These are phyloP conservation scores for Leptinotarsa peninsularis DNA, from an alignment of 2,888 invertebrate species.

Conservation along the genomic window DNA sequence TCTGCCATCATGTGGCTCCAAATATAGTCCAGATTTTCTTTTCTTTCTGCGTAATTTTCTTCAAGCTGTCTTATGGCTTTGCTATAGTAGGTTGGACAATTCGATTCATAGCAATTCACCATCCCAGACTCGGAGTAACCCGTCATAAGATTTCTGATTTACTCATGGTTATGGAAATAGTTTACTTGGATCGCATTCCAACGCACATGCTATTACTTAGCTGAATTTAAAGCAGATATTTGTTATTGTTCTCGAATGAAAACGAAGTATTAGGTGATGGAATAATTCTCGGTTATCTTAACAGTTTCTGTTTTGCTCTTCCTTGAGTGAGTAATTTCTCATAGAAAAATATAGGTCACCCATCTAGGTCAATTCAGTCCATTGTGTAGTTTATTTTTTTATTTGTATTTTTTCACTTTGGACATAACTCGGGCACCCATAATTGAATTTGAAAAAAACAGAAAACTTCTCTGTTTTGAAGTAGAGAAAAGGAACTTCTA, in stretches of 20 bases:
- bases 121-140: neutral
- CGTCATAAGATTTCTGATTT: conserved; percentile 13
- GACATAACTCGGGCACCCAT: too few species aligned
- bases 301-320: too few species aligned
- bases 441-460: too few species aligned
- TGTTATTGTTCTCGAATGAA: neutral
- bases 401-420: too few species aligned
- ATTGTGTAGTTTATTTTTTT: too few species aligned
- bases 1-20: conserved; percentile 14
- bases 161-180: conserved; percentile 22
- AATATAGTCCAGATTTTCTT: conserved; percentile 9
- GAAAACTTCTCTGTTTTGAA: too few species aligned
- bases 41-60: conserved; percentile 9
- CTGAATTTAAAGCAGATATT: conserved; percentile 18
- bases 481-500: too few species aligned
- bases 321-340: too few species aligned
- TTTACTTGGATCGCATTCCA: conserved; percentile 26
- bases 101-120: conserved; percentile 11
- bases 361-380: too few species aligned
- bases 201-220: conserved; percentile 14
- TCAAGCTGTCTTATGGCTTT: neutral
- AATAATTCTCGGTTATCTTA: neutral
- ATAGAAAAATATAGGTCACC: too few species aligned
- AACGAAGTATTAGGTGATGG: neutral
- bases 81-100: neutral